These are phyloP conservation scores for Cremastinae sp. DNA, from an alignment of 2,888 invertebrate genomes.

Conservation along the genomic window DNA sequence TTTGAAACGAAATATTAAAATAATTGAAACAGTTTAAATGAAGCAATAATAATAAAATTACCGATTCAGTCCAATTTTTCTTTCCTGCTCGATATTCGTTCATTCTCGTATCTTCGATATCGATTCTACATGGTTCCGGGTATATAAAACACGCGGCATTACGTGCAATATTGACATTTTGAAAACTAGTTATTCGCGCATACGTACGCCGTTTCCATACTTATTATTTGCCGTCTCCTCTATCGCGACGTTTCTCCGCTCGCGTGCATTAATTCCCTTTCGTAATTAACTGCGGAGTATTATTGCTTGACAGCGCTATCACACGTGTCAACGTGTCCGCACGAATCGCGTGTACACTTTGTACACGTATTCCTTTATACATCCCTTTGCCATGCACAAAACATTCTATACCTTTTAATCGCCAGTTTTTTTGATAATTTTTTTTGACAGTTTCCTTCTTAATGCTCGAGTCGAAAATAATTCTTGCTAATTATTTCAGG, in stretches of 20 bases:
- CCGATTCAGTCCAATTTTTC: background rate
- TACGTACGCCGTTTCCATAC: slow-evolving; percentile 32
- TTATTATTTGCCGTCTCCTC: slow-evolving; percentile 53
- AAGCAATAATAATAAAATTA: too few species aligned
- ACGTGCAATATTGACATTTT: slow-evolving; percentile 22
- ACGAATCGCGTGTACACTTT: slow-evolving; percentile 36
- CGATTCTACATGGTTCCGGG: slow-evolving; percentile 11
- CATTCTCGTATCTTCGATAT: slow-evolving; percentile 7
- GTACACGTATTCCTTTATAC: slow-evolving; percentile 54
- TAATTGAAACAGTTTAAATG: too few species aligned
- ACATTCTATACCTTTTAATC: slow-evolving; percentile 64
- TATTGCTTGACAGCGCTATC: slow-evolving; percentile 73
- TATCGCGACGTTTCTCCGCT: slow-evolving; percentile 43
- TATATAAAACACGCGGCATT: slow-evolving; percentile 17
- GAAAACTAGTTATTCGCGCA: slow-evolving; percentile 16
- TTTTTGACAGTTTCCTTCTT: background rate
- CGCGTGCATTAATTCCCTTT: slow-evolving; percentile 70
- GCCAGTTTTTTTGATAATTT: slow-evolving; percentile 73
- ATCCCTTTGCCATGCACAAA: slow-evolving; percentile 49
- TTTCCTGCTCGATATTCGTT: background rate
- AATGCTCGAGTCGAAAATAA: too few species aligned
- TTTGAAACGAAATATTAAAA: too few species aligned
- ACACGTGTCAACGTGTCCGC: slow-evolving; percentile 57
- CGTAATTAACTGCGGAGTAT: slow-evolving; percentile 74
- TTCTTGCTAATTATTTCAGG: too few species aligned